These are phyloP conservation scores for Halcyon smyrnensis DNA, from an alignment of 2,797 vertebrate species.

Conservation along the genomic window DNA sequence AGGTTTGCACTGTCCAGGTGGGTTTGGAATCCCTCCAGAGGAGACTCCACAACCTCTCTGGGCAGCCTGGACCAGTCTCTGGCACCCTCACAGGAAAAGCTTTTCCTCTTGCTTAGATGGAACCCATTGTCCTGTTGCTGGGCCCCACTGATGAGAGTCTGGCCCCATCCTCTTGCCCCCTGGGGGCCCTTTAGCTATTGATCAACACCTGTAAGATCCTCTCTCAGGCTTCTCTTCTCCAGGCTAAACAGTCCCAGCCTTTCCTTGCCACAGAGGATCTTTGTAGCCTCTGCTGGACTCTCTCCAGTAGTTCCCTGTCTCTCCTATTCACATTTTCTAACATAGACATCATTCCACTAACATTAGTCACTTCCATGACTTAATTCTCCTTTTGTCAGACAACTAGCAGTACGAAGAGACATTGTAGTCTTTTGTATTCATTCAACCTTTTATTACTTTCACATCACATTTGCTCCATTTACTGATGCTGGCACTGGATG, in stretches of 20 bases:
- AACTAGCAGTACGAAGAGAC: not conserved
- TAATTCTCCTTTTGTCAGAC: not conserved
- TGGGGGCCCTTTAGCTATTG: not conserved
- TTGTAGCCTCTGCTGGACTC: not conserved
- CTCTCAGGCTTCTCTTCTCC: not conserved
- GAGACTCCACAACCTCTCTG: not conserved
- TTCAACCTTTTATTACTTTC: not conserved
- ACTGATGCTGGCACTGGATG: not conserved
- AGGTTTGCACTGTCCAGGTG: not conserved
- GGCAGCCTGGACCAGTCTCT: not conserved
- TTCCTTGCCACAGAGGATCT: not conserved
- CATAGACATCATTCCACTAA: not conserved
- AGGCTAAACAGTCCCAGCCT: not conserved
- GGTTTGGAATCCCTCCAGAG: not conserved
- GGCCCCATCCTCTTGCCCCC: not conserved
- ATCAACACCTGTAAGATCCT: not conserved
- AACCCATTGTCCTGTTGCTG: not conserved
- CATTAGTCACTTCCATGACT: not conserved
- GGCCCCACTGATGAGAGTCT: not conserved
- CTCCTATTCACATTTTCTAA: not conserved
- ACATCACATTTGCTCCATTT: not conserved
- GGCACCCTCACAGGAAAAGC: not conserved
- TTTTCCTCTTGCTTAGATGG: not conserved
- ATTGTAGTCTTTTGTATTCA: not conserved
- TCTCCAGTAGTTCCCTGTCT: not conserved